Evolutionary conservation across 2,888 invertebrate species (phyloP).

Genomic region (Drosophila anceps): DNA sequence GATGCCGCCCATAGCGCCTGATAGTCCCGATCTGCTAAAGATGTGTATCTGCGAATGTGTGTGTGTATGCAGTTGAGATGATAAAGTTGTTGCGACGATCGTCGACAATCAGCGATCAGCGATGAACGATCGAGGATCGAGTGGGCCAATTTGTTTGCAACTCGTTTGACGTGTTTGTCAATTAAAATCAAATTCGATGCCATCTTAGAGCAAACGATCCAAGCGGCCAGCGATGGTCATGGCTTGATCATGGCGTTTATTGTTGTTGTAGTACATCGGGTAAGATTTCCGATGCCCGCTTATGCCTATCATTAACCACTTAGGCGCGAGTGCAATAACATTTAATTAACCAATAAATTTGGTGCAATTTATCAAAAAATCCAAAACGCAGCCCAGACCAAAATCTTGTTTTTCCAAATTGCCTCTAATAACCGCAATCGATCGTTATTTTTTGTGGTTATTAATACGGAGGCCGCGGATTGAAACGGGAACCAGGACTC

Average conservation of each 20-base stretch:
- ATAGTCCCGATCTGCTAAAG: conserved; percentile 26
- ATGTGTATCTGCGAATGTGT: conserved; percentile 15
- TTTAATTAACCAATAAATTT: conserved; percentile 81
- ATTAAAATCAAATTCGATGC: conserved; percentile 80
- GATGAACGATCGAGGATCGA: conserved; percentile 36
- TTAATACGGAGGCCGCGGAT: conserved; percentile 63
- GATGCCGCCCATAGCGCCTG: conserved; percentile 68
- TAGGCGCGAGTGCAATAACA: conserved; percentile 77
- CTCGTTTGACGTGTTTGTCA: conserved; percentile 81
- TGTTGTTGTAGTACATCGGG: background rate
- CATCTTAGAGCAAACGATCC: conserved; percentile 53
- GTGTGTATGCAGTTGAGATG: conserved; percentile 32
- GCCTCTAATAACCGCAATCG: conserved; percentile 82
- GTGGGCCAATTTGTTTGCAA: conserved; percentile 72
- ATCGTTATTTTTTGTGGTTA: conserved; percentile 83
- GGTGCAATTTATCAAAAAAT: conserved; percentile 74
- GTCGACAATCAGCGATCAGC: conserved; percentile 38
- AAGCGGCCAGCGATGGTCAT: background rate
- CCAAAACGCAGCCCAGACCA: conserved; percentile 36
- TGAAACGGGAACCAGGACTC: conserved; percentile 21
- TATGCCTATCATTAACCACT: conserved; percentile 76
- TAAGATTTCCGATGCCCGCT: conserved; percentile 36
- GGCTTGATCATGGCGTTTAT: background rate
- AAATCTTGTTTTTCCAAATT: conserved; percentile 78
- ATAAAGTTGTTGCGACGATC: conserved; percentile 69